phyloP scores from a whole-genome alignment of 2,113 vertebrate genomes.

The Castor canadensis region DNA sequence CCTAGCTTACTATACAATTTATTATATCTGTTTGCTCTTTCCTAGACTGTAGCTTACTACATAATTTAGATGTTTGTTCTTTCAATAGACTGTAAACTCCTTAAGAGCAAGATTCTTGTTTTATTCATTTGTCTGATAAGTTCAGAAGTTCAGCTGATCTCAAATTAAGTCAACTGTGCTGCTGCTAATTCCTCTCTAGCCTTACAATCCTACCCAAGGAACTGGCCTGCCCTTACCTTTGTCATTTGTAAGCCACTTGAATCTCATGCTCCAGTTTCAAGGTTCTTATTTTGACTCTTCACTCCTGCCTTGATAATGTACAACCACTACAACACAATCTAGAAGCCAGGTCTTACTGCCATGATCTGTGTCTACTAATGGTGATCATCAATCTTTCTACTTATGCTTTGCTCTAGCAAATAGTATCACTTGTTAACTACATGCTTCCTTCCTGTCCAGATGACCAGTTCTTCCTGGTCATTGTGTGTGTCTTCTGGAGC shows the following conservation, averaged over 20 bases:
- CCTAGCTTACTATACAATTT: neutral
- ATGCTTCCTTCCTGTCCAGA: neutral
- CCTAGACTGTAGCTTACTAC: neutral
- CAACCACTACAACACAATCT: neutral
- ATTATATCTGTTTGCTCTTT: neutral
- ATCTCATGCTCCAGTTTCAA: slow-evolving; percentile 25
- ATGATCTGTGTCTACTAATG: neutral
- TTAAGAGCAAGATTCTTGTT: neutral
- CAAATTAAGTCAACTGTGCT: slow-evolving; percentile 8
- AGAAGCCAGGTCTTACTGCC: neutral
- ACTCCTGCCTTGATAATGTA: neutral
- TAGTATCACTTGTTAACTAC: neutral
- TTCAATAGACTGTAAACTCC: neutral
- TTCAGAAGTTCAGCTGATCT: slow-evolving; percentile 5
- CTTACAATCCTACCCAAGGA: slow-evolving; percentile 1
- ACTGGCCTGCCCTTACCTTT: neutral
- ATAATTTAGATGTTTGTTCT: neutral
- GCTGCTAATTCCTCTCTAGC: neutral
- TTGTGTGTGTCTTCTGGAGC: neutral
- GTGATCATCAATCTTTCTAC: neutral
- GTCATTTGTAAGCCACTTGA: slow-evolving; percentile 29
- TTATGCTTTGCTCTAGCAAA: neutral
- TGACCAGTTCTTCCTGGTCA: neutral
- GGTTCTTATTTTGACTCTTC: slow-evolving; percentile 22
- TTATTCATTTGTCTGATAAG: slow-evolving; percentile 13